A percentile compares a stretch with the other conserved stretches of the same genome.
These are phyloP conservation scores for Danio tinwini DNA, from an alignment of 2,797 vertebrate species.

Conservation along the genomic window DNA sequence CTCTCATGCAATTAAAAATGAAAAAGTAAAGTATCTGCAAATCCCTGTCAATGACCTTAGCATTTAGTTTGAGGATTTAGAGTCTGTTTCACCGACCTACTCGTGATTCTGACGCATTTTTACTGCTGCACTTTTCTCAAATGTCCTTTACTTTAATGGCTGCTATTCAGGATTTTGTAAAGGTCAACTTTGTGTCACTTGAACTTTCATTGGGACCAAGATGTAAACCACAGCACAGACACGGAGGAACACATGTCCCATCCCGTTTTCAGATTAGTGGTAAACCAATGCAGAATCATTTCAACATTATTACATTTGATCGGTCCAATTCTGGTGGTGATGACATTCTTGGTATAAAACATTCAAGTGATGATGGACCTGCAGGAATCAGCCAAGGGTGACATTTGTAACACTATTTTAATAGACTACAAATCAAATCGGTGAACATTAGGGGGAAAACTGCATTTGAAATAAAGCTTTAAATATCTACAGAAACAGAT, in stretches of 20 bases:
- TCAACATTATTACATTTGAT: not conserved
- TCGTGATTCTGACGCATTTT: constrained; percentile 26
- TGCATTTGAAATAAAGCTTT: too few relatives aligned
- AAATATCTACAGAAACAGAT: not conserved
- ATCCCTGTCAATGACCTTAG: constrained; percentile 32
- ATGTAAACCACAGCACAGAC: constrained; percentile 4
- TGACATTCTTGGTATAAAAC: not conserved
- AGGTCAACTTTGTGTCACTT: constrained; percentile 41
- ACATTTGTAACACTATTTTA: too few relatives aligned
- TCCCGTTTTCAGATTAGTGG: not conserved
- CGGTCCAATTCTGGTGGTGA: not conserved
- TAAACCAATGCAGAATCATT: not conserved
- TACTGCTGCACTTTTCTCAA: constrained; percentile 33
- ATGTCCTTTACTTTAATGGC: constrained; percentile 35
- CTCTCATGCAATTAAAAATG: too few relatives aligned
- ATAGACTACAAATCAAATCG: too few relatives aligned
- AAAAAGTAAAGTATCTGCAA: not conserved
- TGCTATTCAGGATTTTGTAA: constrained; percentile 39
- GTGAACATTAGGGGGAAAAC: too few relatives aligned
- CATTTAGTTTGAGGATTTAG: constrained; percentile 4
- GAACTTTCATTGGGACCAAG: constrained; percentile 7
- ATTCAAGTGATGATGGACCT: not conserved
- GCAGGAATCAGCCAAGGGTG: too few relatives aligned
- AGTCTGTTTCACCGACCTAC: not conserved
- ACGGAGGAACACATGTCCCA: not conserved